Evolutionary conservation across 2,797 vertebrate species (phyloP).

Genomic region (Tamandua tetradactyla): DNA sequence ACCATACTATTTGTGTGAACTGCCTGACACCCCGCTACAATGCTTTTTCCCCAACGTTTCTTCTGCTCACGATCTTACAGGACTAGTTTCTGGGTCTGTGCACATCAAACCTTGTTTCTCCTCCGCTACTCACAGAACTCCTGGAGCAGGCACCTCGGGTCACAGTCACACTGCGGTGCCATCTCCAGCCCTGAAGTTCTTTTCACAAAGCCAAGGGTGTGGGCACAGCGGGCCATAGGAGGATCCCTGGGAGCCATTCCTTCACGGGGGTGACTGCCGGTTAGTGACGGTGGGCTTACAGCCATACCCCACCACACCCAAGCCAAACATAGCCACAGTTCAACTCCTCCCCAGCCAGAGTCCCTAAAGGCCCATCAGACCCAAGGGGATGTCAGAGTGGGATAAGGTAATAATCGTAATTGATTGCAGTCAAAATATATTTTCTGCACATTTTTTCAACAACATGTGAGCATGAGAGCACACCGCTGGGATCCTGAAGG

Average conservation of each 20-base stretch:
- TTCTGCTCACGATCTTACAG: neutral
- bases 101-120: neutral
- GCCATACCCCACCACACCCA: rapidly evolving
- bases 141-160: neutral
- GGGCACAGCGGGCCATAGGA: rapidly evolving
- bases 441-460: too few relatives aligned
- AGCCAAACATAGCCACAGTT: neutral
- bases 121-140: rapidly evolving
- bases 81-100: neutral
- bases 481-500: rapidly evolving
- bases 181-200: neutral
- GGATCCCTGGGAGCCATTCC: rapidly evolving
- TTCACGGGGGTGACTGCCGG: rapidly evolving
- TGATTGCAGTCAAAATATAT: neutral
- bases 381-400: neutral
- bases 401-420: rapidly evolving
- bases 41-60: neutral
- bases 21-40: neutral
- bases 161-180: neutral
- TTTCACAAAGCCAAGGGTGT: neutral
- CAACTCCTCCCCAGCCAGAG: neutral
- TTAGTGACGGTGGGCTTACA: neutral
- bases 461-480: neutral
- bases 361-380: neutral
- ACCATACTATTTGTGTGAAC: neutral